Conservation (phyloP, 2,888 invertebrate genomes). For the Azorinus chamasolen region DNA sequence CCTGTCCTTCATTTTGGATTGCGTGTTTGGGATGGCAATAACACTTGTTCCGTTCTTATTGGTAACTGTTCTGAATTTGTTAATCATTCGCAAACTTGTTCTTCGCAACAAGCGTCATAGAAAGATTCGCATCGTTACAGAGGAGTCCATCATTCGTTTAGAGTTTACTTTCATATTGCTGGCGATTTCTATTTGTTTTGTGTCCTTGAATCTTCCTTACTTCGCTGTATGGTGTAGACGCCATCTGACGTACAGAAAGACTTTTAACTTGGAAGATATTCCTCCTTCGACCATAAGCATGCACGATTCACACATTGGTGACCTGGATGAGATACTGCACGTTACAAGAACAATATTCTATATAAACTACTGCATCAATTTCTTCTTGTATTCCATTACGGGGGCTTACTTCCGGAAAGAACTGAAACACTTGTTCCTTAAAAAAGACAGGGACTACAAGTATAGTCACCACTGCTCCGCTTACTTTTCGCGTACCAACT, state of each 20-base stretch:
- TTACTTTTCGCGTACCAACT: slow-evolving; percentile 64
- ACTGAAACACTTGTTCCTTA: slow-evolving; percentile 74
- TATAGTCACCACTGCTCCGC: slow-evolving; percentile 67
- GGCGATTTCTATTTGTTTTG: slow-evolving; percentile 79
- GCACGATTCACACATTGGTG: slow-evolving; percentile 36
- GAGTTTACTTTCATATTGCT: slow-evolving; percentile 82
- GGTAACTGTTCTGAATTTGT: slow-evolving; percentile 76
- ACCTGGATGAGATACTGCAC: slow-evolving; percentile 63
- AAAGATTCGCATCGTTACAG: slow-evolving; percentile 64
- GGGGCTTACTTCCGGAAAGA: slow-evolving; percentile 82
- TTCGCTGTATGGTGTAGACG: slow-evolving; percentile 77
- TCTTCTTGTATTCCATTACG: slow-evolving; percentile 82
- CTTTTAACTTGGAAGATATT: neutral
- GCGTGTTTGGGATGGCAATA: slow-evolving; percentile 75
- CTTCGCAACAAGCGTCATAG: slow-evolving; percentile 67
- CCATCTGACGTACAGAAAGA: neutral
- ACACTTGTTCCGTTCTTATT: slow-evolving; percentile 80
- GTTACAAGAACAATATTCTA: slow-evolving; percentile 81
- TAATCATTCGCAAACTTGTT: slow-evolving; percentile 79
- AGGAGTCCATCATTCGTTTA: slow-evolving; percentile 77
- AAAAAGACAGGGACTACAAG: slow-evolving; percentile 65
- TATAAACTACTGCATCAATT: slow-evolving; percentile 83
- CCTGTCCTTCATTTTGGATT: slow-evolving; percentile 78
- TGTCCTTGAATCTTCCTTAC: slow-evolving; percentile 81
- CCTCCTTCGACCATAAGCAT: slow-evolving; percentile 7